Base-by-base conservation (phyloP, 2,113 vertebrate genomes). In the Scomber japonicus region DNA sequence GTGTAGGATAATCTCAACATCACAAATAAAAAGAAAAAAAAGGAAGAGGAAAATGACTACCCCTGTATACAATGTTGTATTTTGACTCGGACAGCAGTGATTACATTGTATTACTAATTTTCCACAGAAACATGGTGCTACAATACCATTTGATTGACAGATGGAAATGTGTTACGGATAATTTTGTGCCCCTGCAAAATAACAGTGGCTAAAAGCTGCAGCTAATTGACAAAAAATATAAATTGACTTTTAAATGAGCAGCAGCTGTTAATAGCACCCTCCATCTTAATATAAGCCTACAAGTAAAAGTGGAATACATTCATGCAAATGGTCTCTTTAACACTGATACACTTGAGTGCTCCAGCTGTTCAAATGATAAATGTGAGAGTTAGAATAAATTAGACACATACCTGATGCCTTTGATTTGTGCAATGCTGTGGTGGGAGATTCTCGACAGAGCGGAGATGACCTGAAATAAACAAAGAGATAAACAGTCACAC, bases 371-470 rank as follows among this genome's bases (percentile, higher is more conserved):
- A 9, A 13, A 54, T 57, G 50, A 78, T 66, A 24, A 71, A 81
- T 14, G 31, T 35, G 19, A 16, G 16, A 45, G 30, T 50, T 17
- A 14, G 5, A 19, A 19, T 2, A 21, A 17, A 64, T 44, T 21
- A 68, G n/a, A 70, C 35, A 80, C 81, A 54, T 80, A 94, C 98
- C 97, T 96, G 93, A 98, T 97, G 69, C 97, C 98, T 95, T 98
- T 99, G 93, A 95, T 97, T 90, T 98, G 98, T 11, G 96, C 96
- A 45, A 98, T 96, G 82, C 95, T 97, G 95, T 99, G 96, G 79
- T 97, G 96, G 75, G 98, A 99, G 80, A 99, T 96, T 69, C 97
- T 95, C 15, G 98, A 98, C 57, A 99, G 94, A 0, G 98, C 96
- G 0, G 98, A 98, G 90, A 99, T 99, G 53, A 99, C 98, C 98